Conservation (phyloP, 1,140 invertebrate species). For the Drosophila watanabei region DNA sequence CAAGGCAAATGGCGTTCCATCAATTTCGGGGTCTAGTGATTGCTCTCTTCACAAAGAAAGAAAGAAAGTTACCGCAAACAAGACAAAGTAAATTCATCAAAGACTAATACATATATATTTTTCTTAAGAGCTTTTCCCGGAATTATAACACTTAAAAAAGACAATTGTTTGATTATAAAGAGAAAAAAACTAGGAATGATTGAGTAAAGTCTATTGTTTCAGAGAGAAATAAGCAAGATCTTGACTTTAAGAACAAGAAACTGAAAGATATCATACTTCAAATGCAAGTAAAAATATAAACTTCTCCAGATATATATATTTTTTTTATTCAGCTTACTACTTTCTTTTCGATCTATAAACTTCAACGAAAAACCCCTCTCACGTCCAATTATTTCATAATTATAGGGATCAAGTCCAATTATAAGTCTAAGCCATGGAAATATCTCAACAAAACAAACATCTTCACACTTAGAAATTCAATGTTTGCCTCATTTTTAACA, state of each 20-base stretch:
- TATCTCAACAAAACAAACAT: constrained; percentile 7
- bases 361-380: neutral
- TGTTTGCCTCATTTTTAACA: constrained; percentile 1
- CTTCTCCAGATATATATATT: no score
- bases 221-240: neutral
- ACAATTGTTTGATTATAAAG: constrained; percentile 5
- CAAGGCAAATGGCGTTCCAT: constrained; percentile 50
- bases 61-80: constrained; percentile 25
- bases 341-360: neutral
- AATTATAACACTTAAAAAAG: constrained; percentile 12
- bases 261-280: neutral
- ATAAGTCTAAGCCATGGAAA: neutral
- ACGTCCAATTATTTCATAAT: neutral
- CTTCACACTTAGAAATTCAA: neutral
- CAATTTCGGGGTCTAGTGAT: constrained; percentile 40
- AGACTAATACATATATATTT: neutral
- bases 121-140: constrained; percentile 7
- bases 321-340: no score
- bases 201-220: neutral
- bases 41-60: constrained; percentile 22
- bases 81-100: constrained; percentile 24
- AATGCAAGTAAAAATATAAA: neutral
- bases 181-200: neutral
- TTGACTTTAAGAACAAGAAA: neutral
- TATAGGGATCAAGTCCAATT: constrained; percentile 4